phyloP scores from a whole-genome alignment of 2,113 vertebrate species.

The Toxotes chatareus region DNA sequence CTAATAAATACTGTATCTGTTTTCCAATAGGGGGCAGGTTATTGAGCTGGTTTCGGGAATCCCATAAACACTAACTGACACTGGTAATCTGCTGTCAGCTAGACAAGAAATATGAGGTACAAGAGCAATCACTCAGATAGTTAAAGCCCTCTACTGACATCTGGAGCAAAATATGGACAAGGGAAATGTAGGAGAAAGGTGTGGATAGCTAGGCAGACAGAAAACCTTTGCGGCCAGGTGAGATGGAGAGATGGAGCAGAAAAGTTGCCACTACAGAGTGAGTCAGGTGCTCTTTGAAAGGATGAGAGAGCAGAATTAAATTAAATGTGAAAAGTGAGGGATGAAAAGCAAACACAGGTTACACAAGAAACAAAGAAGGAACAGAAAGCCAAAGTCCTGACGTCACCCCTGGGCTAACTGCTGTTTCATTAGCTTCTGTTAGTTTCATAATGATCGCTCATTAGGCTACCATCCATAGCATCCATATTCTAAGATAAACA shows the following conservation, averaged over 20 bases:
- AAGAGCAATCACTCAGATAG: slow-evolving; percentile 69
- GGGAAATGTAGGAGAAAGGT: neutral
- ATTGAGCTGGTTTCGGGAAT: slow-evolving; percentile 73
- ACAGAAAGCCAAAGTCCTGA: neutral
- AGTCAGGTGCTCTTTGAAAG: neutral
- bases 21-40: slow-evolving; percentile 61
- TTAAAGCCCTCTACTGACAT: slow-evolving; percentile 67
- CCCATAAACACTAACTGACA: slow-evolving; percentile 77
- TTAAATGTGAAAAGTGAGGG: neutral
- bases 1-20: slow-evolving; percentile 2
- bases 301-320: neutral
- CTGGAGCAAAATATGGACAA: slow-evolving; percentile 22
- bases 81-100: slow-evolving; percentile 71
- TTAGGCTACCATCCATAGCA: too few relatives aligned
- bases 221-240: neutral
- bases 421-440: neutral
- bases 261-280: neutral
- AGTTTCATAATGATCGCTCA: neutral
- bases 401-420: neutral
- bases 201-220: neutral
- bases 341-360: neutral
- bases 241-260: neutral
- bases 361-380: neutral
- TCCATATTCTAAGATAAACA: neutral
- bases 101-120: slow-evolving; percentile 70